These are phyloP conservation scores for Tiliacea citrago DNA, from an alignment of 2,888 invertebrate genomes.

Conservation along the genomic window DNA sequence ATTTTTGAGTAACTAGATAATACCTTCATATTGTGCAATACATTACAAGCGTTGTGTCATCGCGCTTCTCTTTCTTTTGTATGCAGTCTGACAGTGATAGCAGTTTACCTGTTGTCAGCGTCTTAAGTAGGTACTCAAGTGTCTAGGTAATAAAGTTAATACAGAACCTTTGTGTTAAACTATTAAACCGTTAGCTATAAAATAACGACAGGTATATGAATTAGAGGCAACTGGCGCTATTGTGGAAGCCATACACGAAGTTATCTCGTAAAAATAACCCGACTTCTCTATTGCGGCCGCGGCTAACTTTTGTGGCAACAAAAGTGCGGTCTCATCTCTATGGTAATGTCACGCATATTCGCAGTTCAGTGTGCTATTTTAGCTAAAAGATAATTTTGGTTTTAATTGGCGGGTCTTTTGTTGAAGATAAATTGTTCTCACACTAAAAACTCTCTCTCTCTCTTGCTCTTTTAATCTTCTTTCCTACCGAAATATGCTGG, in stretches of 20 bases:
- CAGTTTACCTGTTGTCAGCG: no score
- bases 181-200: slow-evolving; percentile 41
- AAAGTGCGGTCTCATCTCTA: slow-evolving; percentile 61
- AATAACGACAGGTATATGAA: slow-evolving; percentile 48
- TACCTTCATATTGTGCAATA: no score
- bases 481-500: no score
- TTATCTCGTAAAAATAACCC: slow-evolving; percentile 64
- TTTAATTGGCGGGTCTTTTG: slow-evolving; percentile 46
- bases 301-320: slow-evolving; percentile 56
- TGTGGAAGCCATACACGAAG: slow-evolving; percentile 47
- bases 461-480: no score
- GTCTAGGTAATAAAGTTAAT: slow-evolving; percentile 18
- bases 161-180: slow-evolving; percentile 24
- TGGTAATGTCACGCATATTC: slow-evolving; percentile 58
- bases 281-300: slow-evolving; percentile 47
- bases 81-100: no score
- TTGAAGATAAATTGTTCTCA: slow-evolving; percentile 21
- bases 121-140: no score
- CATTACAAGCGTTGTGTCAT: no score
- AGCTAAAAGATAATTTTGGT: slow-evolving; percentile 41
- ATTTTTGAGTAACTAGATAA: no score
- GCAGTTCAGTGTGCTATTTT: slow-evolving; percentile 35
- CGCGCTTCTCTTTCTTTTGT: no score
- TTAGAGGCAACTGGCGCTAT: slow-evolving; percentile 41
- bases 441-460: not conserved